A percentile compares a stretch with the other conserved stretches of the same genome.
Evolutionary conservation across 2,797 vertebrate species (phyloP).

Genomic region (Trematomus bernacchii): DNA sequence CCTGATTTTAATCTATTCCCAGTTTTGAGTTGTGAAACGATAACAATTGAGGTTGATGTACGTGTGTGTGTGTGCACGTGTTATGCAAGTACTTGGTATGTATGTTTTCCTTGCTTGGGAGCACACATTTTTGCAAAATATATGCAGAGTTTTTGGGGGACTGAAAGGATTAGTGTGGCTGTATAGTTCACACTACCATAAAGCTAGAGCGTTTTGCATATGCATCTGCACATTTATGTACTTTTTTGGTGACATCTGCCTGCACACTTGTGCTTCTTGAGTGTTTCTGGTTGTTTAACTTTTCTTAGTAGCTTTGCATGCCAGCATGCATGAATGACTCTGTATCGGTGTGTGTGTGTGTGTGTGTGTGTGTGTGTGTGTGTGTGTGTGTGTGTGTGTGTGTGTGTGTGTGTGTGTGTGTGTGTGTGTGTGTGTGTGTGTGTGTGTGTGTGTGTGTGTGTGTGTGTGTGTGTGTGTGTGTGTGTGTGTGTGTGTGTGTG

Average conservation of each 20-base stretch:
- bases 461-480: constrained; percentile 41
- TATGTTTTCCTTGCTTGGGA: constrained; percentile 31
- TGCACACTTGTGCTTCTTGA: constrained; percentile 73
- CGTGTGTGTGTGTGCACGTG: background rate
- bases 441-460: constrained; percentile 28
- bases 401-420: constrained; percentile 40
- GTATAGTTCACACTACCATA: constrained; percentile 60
- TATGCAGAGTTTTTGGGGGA: constrained; percentile 65
- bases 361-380: constrained; percentile 35
- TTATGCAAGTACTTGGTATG: constrained; percentile 14
- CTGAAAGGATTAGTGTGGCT: constrained; percentile 63
- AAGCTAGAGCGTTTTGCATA: constrained; percentile 68
- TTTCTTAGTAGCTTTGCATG: constrained; percentile 78
- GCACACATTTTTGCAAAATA: constrained; percentile 36
- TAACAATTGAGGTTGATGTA: constrained; percentile 46
- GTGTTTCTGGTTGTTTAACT: constrained; percentile 81
- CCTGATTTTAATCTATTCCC: constrained; percentile 49
- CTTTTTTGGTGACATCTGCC: constrained; percentile 64
- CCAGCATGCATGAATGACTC: constrained; percentile 74
- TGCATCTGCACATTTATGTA: constrained; percentile 65
- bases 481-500: constrained; percentile 20
- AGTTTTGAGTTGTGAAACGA: constrained; percentile 50
- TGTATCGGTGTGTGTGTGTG: constrained; percentile 55
- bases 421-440: constrained; percentile 37
- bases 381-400: constrained; percentile 31